Conservation (phyloP, 53 echinoderm and acorn worm species). For the Paracentrotus lividus region DNA sequence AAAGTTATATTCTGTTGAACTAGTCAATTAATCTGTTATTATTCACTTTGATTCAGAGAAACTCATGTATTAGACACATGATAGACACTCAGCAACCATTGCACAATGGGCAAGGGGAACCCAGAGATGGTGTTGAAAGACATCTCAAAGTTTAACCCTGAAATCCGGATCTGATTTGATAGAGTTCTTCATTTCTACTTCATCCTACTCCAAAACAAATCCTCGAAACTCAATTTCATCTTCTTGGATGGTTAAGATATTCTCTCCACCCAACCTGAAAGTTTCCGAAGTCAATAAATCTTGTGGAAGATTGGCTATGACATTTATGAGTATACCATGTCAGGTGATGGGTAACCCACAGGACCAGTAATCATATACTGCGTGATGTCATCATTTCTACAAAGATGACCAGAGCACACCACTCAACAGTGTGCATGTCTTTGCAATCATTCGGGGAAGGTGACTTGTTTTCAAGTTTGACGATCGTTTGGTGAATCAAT, state of each 20-base stretch:
- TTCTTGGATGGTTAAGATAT: neutral
- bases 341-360: slow-evolving; percentile 42
- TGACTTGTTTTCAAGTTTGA: slow-evolving; percentile 13
- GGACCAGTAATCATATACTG: slow-evolving; percentile 42
- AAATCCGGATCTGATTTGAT: neutral
- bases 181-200: neutral
- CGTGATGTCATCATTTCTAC: slow-evolving; percentile 62
- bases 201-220: neutral
- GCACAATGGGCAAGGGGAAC: neutral
- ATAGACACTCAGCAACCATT: neutral
- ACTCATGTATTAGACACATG: neutral
- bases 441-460: neutral
- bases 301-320: slow-evolving; percentile 28
- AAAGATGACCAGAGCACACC: slow-evolving; percentile 53
- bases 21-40: neutral
- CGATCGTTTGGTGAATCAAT: slow-evolving; percentile 7
- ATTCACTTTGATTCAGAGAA: neutral
- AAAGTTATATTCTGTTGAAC: neutral
- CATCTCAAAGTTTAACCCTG: neutral
- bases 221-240: neutral
- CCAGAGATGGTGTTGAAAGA: neutral
- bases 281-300: slow-evolving; percentile 32
- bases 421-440: slow-evolving; percentile 9
- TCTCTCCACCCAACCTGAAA: neutral
- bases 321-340: slow-evolving; percentile 64